Percentiles rank a stretch among this genome's conserved stretches.
Conservation (phyloP, 2,797 vertebrate genomes). For the Arnoldichthys spilopterus region DNA sequence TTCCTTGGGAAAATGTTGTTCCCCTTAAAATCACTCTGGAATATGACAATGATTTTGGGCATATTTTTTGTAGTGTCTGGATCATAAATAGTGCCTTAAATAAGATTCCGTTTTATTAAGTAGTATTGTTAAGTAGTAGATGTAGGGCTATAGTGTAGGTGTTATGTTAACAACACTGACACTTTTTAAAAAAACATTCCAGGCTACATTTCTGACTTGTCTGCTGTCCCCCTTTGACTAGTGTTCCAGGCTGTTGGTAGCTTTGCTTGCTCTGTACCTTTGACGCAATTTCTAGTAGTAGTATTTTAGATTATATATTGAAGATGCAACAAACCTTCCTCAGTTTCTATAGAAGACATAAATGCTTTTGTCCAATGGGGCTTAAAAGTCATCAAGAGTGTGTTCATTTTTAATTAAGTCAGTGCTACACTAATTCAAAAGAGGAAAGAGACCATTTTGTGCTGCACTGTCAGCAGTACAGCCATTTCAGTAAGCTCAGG, state of each 20-base stretch:
- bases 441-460: slow-evolving; percentile 14
- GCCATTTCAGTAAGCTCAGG: slow-evolving; percentile 19
- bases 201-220: background rate
- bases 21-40: no score
- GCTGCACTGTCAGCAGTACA: slow-evolving; percentile 9
- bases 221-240: background rate
- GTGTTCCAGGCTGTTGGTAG: background rate
- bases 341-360: background rate
- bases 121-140: no score
- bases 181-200: background rate
- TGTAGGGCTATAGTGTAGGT: no score
- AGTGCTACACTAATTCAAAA: slow-evolving; percentile 15
- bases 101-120: no score
- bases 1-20: no score
- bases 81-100: no score
- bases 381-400: background rate
- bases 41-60: no score
- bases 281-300: background rate
- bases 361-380: background rate
- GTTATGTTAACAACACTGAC: no score
- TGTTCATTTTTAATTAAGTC: slow-evolving; percentile 13
- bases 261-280: background rate
- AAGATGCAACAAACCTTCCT: no score
- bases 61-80: no score
- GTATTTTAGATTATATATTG: background rate